Base-by-base conservation (phyloP, 35 echinoderm and acorn worm genomes). In the Chiridota heheva region DNA sequence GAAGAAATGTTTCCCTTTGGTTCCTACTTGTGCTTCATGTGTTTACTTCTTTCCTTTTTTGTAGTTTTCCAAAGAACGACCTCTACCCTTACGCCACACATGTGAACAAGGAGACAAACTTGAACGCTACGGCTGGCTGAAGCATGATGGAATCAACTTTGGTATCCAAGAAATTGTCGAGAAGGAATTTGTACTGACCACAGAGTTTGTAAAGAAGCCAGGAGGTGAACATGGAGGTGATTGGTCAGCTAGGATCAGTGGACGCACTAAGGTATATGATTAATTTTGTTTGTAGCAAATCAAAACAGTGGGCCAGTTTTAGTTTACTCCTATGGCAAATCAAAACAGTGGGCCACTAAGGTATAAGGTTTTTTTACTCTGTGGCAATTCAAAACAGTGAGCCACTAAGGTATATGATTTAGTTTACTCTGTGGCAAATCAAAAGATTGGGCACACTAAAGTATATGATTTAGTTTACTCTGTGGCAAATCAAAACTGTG, bases 71-170 rank as follows among this genome's bases (percentile, higher is more conserved):
- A 82, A 45, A 53, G 80, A 95, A 47, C 66, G 80, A 56, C 81
- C 76, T 36, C 62, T 98, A 20, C 73, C 90, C 17, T 53, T 98
- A 17, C 86, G 95, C 6, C 95, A 98, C 53, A 88, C 80, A 30
- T 98, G 95, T 82, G 95, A 98, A 36, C 95, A 98, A 67, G 85
- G 85, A 49, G 95, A 98, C 77, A 69, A 67, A 15, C 77, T 98
- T 18, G 77, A 86, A 31, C 73, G 82, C 28, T 97, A 90, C 63
- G 94, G 94, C 20, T 97, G 94, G 94, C 35, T 97, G 62, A 77
- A 84, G 66, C 94, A 97, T 36, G 85, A 97, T 69, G 94, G 88
- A 15, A 48, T 84, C 7, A 88, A 97, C 69, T 97, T 97, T 87
- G 94, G 94, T 30, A 76, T 84, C 33, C 94, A 97, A 48, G 94